A percentile compares a stretch with the other conserved stretches of the same genome.
Conservation (phyloP, 2,888 invertebrate genomes). For the Euproctis similis region DNA sequence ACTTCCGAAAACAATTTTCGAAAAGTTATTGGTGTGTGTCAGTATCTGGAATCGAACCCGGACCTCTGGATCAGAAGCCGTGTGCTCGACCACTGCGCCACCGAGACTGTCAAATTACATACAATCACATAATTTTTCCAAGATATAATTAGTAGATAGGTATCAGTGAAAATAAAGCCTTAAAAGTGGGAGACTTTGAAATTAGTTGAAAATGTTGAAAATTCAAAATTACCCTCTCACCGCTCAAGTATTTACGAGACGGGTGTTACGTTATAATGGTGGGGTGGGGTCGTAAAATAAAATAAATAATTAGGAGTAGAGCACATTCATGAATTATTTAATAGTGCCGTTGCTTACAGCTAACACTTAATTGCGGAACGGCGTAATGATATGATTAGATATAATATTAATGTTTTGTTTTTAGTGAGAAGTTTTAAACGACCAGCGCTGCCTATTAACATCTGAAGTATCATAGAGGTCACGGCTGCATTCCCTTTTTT, state of each 20-base stretch:
- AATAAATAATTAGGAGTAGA: conserved; percentile 66
- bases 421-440: too few species aligned
- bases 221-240: conserved; percentile 39
- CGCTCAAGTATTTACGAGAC: conserved; percentile 60
- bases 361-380: conserved; percentile 47
- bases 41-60: too few species aligned
- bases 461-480: too few species aligned
- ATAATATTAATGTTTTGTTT: conserved; percentile 10
- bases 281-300: conserved; percentile 69
- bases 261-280: conserved; percentile 62
- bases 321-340: conserved; percentile 69
- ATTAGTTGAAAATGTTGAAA: conserved; percentile 39
- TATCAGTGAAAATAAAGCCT: conserved; percentile 26
- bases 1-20: too few species aligned
- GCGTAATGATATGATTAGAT: conserved; percentile 42
- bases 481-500: neutral
- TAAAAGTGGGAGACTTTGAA: conserved; percentile 26
- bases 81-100: too few species aligned
- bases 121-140: too few species aligned
- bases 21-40: too few species aligned
- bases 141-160: too few species aligned
- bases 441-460: too few species aligned
- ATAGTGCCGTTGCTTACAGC: conserved; percentile 49
- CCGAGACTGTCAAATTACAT: too few species aligned
- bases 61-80: too few species aligned